These are phyloP conservation scores for Ochotona princeps DNA, from an alignment of 2,113 vertebrate species.

Conservation along the genomic window DNA sequence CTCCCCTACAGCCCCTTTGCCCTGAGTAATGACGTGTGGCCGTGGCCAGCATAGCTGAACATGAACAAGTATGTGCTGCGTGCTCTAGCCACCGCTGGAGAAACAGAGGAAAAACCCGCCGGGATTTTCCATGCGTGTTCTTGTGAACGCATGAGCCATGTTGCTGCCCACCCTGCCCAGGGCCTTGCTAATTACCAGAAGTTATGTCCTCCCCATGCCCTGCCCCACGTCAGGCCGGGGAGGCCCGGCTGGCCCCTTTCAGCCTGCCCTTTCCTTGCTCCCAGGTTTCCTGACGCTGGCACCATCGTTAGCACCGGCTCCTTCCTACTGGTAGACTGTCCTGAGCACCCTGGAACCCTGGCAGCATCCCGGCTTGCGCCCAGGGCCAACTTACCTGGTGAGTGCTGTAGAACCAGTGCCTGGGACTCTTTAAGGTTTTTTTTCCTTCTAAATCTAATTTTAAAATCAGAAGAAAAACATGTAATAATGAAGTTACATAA, in stretches of 20 bases:
- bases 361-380: neutral
- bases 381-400: rapidly evolving
- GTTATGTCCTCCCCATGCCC: neutral
- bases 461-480: neutral
- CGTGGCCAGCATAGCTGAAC: neutral
- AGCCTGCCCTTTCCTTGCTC: neutral
- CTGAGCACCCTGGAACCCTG: rapidly evolving
- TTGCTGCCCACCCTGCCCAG: rapidly evolving
- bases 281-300: neutral
- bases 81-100: conserved; percentile 45
- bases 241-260: too few species aligned
- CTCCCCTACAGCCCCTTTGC: too few species aligned
- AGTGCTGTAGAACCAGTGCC: rapidly evolving
- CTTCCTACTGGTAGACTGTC: too few species aligned
- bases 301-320: too few species aligned
- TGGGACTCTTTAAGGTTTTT: neutral
- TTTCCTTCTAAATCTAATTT: neutral
- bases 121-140: neutral
- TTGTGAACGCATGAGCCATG: neutral
- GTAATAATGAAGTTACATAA: neutral
- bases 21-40: conserved; percentile 71
- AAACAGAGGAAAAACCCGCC: neutral
- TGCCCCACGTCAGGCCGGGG: neutral
- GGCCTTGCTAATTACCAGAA: neutral
- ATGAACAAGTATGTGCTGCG: neutral